Evolutionary conservation across 2,797 vertebrate species (phyloP), one percentile per base, ranked within the genome.

Genomic region (Urophycis tenuis): DNA sequence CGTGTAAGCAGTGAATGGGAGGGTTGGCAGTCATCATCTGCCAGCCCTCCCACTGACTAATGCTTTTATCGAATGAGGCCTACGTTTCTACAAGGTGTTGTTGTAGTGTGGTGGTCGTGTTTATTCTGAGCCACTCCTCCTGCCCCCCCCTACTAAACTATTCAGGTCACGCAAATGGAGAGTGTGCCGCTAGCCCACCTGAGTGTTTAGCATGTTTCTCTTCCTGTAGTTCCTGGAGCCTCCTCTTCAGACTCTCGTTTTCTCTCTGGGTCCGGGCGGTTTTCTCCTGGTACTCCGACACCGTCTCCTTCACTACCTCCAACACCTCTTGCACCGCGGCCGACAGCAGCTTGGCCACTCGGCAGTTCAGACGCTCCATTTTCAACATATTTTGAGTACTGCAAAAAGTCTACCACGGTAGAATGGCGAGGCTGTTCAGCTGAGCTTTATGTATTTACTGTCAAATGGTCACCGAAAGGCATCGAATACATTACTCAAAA

Each of bases 231-330:
- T 93, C 93, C 78, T 85, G 88, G 73, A 93, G 80, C 64, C 82
- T 87, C 34, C 86, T 90, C 77, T 85, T 92, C 64, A 93, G 87
- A 74, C 85, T 89, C 69, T 90, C 88, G 0, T 93, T 93, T 80
- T 93, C 93, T 74, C 91, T 89, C 79, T 90, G 90, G 0, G 91
- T 93, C 25, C 91, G 82, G 75, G 84, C 85, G 10, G 91, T 91
- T 85, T 92, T 93, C 77, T 92, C 87, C 78, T 92, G 91, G 78
- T 92, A 93, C 75, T 87, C 85, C 0, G 67, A 81, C n/a, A 86
- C 85, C 0, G 85, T 86, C 74, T 86, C 90, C 84, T 90, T 93
- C 76, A 93, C 92, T 81, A 88, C 84, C 74, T 89, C 90, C 82
- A 93, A 83, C 17, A 93, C 92, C 80, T 93, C 91, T 60, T 91